Evolutionary conservation across 2,888 invertebrate species (phyloP), one percentile per base, ranked within the genome.

Genomic region (Eubasilissa splendida): DNA sequence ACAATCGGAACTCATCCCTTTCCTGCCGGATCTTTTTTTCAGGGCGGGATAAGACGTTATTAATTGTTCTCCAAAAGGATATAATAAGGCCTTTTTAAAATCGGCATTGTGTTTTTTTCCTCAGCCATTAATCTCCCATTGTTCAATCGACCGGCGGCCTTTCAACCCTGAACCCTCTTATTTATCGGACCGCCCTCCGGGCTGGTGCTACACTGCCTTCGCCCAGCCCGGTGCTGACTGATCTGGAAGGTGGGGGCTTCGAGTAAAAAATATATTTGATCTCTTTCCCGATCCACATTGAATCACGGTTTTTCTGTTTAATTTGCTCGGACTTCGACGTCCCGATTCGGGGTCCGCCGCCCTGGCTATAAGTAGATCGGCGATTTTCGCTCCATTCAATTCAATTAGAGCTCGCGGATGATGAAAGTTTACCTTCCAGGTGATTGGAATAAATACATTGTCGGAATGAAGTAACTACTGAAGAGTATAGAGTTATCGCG

Each of bases 71-170:
- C 76, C 79, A 22, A 79, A 74, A 53, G 54, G 71, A 63, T 68
- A 65, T 79, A 79, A 79, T 74, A 79, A 80, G 60, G 76, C 52
- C 71, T 78, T 78, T 71, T 78, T 70, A 54, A 60, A 71, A 68
- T 60, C 70, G 71, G 59, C 77, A 78, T 82, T 81, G 78, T 81
- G 76, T 58, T 77, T 71, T 76, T 76, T 70, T 60, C 65, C 52
- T 68, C 31, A 7, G 31, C 80, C 79, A 82, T 82, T 82, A 80
- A 82, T 82, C 82, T 77, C 77, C 63, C 82, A 80, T 82, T 82
- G 82, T 82, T 82, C 79, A 79, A 82, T 78, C 71, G 79, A 77
- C 71, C 68, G 56, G 54, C 52, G 71, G 71, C 50, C 73, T 60
- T 54, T 60, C 53, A 70, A 73, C 70, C 70, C 70, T 53, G 70